Percentiles rank a stretch among this genome's conserved stretches.
Evolutionary conservation across 1,140 invertebrate genomes (phyloP).

Genomic region (Leptestheria dahalacensis): DNA sequence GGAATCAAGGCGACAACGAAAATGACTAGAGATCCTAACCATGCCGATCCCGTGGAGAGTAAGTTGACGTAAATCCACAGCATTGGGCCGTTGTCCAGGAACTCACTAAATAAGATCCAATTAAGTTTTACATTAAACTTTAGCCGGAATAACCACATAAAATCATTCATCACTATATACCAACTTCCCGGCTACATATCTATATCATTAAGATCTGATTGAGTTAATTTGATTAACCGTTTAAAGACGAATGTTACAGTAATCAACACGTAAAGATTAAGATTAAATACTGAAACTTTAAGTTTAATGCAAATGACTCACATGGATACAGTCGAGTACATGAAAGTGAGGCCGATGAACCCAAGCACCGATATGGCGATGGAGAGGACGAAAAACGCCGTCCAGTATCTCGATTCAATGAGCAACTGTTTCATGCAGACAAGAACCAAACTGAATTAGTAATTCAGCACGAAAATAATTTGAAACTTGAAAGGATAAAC

Average conservation of each 20-base stretch:
- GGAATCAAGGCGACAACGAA: conserved; percentile 41
- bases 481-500: not conserved
- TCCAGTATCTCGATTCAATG: conserved; percentile 43
- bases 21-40: conserved; percentile 40
- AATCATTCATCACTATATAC: no score
- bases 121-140: no score
- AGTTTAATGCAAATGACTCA: conserved; percentile 30
- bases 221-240: no score
- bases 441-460: not conserved
- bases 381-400: conserved; percentile 37
- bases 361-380: conserved; percentile 39
- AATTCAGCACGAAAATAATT: not conserved
- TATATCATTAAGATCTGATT: no score
- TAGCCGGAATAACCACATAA: no score
- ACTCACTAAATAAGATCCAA: conserved; percentile 31
- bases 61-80: conserved; percentile 43
- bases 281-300: not conserved
- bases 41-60: conserved; percentile 38
- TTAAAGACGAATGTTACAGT: no score
- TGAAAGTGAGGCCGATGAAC: conserved; percentile 38
- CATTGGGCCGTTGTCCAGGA: conserved; percentile 28
- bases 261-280: not conserved
- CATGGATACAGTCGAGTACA: conserved; percentile 42
- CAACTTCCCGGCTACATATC: no score
- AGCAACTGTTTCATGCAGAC: not conserved